Conservation (phyloP, 2,888 invertebrate genomes). For the Morpho achilles region DNA sequence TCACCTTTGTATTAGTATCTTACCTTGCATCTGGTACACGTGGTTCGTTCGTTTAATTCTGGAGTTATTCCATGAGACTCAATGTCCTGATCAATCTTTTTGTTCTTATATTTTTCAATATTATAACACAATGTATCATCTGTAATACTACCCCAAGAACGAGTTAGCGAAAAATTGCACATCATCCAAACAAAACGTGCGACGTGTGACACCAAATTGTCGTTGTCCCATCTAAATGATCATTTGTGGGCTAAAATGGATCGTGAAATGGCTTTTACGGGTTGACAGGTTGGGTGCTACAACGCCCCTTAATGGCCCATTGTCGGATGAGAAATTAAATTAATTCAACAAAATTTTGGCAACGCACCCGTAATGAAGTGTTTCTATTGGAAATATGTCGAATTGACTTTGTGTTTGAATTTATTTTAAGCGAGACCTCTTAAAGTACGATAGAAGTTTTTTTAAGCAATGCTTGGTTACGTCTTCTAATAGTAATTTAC, state of each 20-base stretch:
- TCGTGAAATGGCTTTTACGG: constrained; percentile 67
- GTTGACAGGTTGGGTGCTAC: constrained; percentile 52
- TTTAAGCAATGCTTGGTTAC: too few species aligned
- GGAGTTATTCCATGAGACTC: too few species aligned
- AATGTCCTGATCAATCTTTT: too few species aligned
- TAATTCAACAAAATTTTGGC: constrained; percentile 41
- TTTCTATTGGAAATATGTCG: constrained; percentile 21
- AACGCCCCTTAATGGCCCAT: constrained; percentile 54
- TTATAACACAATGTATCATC: too few species aligned
- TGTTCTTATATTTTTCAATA: too few species aligned
- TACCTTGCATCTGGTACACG: too few species aligned
- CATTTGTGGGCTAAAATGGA: constrained; percentile 59
- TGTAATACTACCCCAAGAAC: too few species aligned
- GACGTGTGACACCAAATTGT: constrained; percentile 45
- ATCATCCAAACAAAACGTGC: constrained; percentile 7
- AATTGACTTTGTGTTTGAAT: constrained; percentile 19
- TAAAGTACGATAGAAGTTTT: too few species aligned
- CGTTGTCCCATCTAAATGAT: constrained; percentile 52
- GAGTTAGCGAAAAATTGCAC: too few species aligned
- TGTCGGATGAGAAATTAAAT: constrained; percentile 56
- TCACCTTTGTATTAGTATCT: too few species aligned
- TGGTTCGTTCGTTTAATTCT: too few species aligned
- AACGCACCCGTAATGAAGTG: constrained; percentile 26
- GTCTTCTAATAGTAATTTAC: too few species aligned
- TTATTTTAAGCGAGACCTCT: not conserved